A percentile compares a stretch with the other conserved stretches of the same genome.
phyloP scores from a whole-genome alignment of 2,113 vertebrate species.

The Panurus biarmicus region DNA sequence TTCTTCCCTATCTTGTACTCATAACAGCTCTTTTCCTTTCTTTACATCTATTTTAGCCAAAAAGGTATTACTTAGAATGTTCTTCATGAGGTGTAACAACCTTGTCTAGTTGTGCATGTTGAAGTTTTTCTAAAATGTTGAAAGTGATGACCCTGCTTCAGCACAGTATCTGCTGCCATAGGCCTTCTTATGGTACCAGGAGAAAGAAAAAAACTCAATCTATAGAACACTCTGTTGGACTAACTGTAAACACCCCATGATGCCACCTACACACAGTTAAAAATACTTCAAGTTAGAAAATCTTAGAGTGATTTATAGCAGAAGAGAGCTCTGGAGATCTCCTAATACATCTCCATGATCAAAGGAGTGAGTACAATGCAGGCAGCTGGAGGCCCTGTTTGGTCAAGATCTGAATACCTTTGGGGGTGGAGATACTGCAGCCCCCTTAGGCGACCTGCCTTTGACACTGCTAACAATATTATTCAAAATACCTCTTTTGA shows the following conservation, averaged over 20 bases:
- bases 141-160: not conserved
- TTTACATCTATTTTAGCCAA: not conserved
- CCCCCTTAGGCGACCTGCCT: not conserved
- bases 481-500: not conserved
- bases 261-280: not conserved
- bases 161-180: not conserved
- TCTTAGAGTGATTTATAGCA: not conserved
- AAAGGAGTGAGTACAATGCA: not conserved
- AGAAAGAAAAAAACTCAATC: not conserved
- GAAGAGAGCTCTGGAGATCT: not conserved
- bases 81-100: not conserved
- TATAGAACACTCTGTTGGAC: not conserved
- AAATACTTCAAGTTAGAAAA: not conserved
- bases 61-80: not conserved
- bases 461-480: not conserved
- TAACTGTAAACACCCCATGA: not conserved
- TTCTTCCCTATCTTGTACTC: not conserved
- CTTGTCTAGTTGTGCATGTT: not conserved
- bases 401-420: not conserved
- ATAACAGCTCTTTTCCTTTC: not conserved
- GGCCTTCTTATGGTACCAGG: not conserved
- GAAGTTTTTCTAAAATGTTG: not conserved
- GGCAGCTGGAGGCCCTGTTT: not conserved
- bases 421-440: not conserved
- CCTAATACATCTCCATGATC: not conserved